These are phyloP conservation scores for Apeltes quadracus DNA, from an alignment of 2,113 vertebrate genomes.

Conservation along the genomic window DNA sequence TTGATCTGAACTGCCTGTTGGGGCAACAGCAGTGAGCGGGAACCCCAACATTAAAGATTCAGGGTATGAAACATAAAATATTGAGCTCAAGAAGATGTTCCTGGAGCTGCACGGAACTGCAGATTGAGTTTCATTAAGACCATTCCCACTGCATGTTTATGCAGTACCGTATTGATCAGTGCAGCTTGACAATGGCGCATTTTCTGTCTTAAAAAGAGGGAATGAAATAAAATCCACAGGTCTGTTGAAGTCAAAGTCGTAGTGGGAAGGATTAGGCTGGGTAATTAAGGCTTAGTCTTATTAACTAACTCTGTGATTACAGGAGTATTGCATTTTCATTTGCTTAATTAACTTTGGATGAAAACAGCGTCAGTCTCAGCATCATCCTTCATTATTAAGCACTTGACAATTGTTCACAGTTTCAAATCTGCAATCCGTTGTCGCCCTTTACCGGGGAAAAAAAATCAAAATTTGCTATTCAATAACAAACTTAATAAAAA, in stretches of 20 bases:
- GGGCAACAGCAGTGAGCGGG: neutral
- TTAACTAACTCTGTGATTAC: constrained; percentile 40
- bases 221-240: constrained; percentile 6
- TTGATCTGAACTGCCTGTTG: neutral
- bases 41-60: neutral
- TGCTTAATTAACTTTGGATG: constrained; percentile 47
- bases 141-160: neutral
- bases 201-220: neutral
- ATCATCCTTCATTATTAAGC: constrained; percentile 13
- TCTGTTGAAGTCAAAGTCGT: constrained; percentile 23
- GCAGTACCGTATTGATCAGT: neutral
- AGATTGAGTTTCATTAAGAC: neutral
- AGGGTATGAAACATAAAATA: neutral
- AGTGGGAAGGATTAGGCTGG: constrained; percentile 40
- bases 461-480: neutral
- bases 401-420: constrained; percentile 27
- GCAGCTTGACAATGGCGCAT: constrained; percentile 9
- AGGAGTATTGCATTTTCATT: constrained; percentile 20
- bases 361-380: constrained; percentile 20
- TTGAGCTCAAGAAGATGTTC: neutral
- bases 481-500: neutral
- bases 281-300: constrained; percentile 55
- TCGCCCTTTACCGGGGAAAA: neutral
- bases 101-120: neutral
- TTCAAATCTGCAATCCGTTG: constrained; percentile 21